Conservation (phyloP, 2,888 invertebrate species). For the Gnatocerus cornutus region DNA sequence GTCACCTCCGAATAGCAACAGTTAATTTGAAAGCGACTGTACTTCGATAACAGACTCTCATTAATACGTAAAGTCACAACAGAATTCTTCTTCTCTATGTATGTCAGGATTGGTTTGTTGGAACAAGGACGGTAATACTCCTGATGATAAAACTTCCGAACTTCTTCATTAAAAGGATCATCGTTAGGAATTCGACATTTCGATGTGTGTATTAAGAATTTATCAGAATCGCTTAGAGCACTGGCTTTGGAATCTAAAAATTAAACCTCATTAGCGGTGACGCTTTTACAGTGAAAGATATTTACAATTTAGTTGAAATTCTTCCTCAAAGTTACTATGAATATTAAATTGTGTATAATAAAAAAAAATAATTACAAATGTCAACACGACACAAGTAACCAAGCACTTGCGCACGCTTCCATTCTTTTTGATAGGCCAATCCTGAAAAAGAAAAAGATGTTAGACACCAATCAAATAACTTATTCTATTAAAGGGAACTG, state of each 20-base stretch:
- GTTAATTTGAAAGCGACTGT: constrained; percentile 56
- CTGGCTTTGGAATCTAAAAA: constrained; percentile 22
- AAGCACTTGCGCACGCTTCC: constrained; percentile 7
- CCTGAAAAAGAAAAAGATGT: constrained; percentile 19
- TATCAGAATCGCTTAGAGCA: constrained; percentile 16
- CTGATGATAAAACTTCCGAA: constrained; percentile 52
- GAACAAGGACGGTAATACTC: constrained; percentile 57
- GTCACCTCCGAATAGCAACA: constrained; percentile 66
- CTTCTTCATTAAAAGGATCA: constrained; percentile 60
- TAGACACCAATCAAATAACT: too few species aligned
- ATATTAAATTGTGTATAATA: constrained; percentile 34
- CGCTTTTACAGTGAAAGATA: background rate
- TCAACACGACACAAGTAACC: constrained; percentile 11
- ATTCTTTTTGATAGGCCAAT: constrained; percentile 18
- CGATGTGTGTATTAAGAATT: constrained; percentile 59
- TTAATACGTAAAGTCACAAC: constrained; percentile 56
- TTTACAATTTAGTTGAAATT: constrained; percentile 28
- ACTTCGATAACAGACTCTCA: constrained; percentile 54
- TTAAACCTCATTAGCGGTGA: background rate
- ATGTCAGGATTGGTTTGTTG: constrained; percentile 56
- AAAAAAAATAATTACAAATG: constrained; percentile 21
- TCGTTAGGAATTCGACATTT: constrained; percentile 60
- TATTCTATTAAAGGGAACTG: too few species aligned
- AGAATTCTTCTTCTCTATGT: constrained; percentile 55
- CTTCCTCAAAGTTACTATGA: constrained; percentile 19